A percentile compares a stretch with the other conserved stretches of the same genome.
Evolutionary conservation across 2,888 invertebrate species (phyloP).

Genomic region (Ramazzottius varieornatus): DNA sequence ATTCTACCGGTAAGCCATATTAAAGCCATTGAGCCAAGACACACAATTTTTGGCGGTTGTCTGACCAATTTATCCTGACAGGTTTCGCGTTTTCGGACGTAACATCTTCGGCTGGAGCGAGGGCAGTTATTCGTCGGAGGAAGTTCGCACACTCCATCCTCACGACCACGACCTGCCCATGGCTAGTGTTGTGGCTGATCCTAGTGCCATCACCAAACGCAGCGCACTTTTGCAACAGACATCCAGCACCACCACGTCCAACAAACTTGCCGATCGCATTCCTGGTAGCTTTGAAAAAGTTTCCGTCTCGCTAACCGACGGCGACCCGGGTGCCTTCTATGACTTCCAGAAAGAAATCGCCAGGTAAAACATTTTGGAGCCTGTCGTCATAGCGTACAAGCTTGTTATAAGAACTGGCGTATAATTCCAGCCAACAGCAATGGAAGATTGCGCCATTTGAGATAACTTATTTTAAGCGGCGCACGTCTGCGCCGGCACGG

Average conservation of each 20-base stretch:
- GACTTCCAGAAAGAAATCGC: conserved; percentile 58
- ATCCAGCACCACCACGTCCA: background rate
- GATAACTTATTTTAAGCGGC: background rate
- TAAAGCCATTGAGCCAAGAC: too few species aligned
- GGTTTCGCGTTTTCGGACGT: conserved; percentile 56
- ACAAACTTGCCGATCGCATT: background rate
- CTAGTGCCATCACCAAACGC: conserved; percentile 4
- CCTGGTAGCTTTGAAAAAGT: background rate
- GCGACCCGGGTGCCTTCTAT: conserved; percentile 25
- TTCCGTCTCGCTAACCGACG: conserved; percentile 10
- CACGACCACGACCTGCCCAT: conserved; percentile 11
- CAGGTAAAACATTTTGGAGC: conserved; percentile 21
- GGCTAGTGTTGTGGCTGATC: conserved; percentile 4
- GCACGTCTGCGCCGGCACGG: too few species aligned
- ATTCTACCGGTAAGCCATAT: too few species aligned
- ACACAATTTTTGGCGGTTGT: too few species aligned
- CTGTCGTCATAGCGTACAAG: background rate
- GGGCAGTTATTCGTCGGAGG: conserved; percentile 50
- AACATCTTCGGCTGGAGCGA: conserved; percentile 85
- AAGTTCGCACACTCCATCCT: conserved; percentile 34
- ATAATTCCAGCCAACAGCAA: background rate
- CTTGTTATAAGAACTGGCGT: conserved; percentile 6
- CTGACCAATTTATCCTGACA: too few species aligned
- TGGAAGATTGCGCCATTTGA: background rate
- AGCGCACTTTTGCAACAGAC: conserved; percentile 3